A percentile compares a stretch with the other conserved stretches of the same genome.
phyloP scores from a whole-genome alignment of 2,113 vertebrate species.

The Gracilinanus agilis region DNA sequence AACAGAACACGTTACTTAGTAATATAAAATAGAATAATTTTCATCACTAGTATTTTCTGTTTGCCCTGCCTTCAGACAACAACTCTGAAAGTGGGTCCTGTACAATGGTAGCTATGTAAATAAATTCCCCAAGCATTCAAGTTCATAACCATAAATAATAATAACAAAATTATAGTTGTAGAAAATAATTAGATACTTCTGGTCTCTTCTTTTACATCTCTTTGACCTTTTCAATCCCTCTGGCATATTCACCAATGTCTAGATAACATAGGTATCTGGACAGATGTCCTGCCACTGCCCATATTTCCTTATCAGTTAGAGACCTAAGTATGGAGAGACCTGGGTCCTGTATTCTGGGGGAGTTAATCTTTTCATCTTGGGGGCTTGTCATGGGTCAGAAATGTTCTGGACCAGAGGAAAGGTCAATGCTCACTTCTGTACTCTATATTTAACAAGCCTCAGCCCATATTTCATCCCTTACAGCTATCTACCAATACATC shows the following conservation, averaged over 20 bases:
- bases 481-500: background rate
- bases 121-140: conserved; percentile 7
- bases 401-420: background rate
- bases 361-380: background rate
- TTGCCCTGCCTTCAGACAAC: background rate
- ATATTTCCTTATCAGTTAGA: background rate
- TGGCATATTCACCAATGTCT: background rate
- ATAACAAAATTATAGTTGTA: background rate
- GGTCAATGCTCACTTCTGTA: background rate
- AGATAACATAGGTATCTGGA: background rate
- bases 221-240: background rate
- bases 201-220: background rate
- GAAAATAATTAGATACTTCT: background rate
- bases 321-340: background rate
- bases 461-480: background rate
- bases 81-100: conserved; percentile 11
- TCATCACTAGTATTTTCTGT: background rate
- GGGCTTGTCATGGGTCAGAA: background rate
- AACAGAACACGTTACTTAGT: background rate
- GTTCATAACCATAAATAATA: background rate
- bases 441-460: background rate
- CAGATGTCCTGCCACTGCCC: background rate
- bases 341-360: background rate
- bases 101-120: conserved; percentile 24
- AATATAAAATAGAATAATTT: conserved; percentile 4